Conservation (phyloP, 1,140 invertebrate genomes). For the Brachionus koreanus region DNA sequence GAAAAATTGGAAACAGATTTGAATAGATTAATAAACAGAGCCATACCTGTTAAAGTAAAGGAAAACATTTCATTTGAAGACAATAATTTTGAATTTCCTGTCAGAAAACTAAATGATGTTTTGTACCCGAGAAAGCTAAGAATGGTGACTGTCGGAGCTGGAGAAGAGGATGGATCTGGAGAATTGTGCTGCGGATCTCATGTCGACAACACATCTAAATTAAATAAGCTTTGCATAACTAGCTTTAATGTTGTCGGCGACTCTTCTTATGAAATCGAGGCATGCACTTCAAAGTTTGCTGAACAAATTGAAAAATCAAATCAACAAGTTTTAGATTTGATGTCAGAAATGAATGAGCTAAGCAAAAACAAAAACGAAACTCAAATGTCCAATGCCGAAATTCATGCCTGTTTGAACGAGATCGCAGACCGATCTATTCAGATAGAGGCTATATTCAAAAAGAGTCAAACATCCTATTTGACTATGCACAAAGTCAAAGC, state of each 20-base stretch:
- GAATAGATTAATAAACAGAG: slow-evolving; percentile 8
- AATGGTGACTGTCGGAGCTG: slow-evolving; percentile 21
- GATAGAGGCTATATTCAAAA: slow-evolving; percentile 36
- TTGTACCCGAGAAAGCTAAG: slow-evolving; percentile 26
- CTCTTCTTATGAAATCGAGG: slow-evolving; percentile 43
- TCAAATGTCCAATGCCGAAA: not conserved
- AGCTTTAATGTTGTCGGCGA: slow-evolving; percentile 26
- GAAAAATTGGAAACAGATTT: not conserved
- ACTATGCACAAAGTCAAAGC: slow-evolving; percentile 14
- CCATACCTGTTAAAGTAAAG: not conserved
- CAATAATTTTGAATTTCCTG: not conserved
- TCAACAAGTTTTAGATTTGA: not conserved
- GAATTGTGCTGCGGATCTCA: slow-evolving; percentile 43
- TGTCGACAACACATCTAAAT: not conserved
- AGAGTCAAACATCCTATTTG: not conserved
- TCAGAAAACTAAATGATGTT: slow-evolving; percentile 34
- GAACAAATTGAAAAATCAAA: not conserved
- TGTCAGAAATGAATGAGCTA: slow-evolving; percentile 24
- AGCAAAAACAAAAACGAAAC: not conserved
- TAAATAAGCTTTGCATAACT: not conserved
- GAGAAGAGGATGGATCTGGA: not conserved
- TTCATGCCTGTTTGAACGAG: not conserved
- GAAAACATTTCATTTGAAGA: not conserved
- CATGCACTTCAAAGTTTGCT: not conserved
- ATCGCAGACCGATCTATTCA: not conserved